These are phyloP conservation scores for Daubentonia madagascariensis DNA, from an alignment of 2,113 vertebrate genomes.

Conservation along the genomic window DNA sequence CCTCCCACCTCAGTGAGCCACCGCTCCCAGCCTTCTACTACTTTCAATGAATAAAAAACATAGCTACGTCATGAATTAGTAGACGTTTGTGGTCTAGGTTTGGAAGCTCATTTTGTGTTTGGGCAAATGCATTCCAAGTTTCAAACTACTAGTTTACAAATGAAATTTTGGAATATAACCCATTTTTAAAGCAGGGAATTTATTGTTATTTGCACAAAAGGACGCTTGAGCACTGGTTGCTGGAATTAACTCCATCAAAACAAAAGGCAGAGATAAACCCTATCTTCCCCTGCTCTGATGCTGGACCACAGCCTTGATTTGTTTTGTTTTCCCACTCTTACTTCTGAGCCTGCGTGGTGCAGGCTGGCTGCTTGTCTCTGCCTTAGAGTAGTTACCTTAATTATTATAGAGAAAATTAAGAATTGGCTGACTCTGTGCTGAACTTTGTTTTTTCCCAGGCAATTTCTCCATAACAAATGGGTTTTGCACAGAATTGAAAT, in stretches of 20 bases:
- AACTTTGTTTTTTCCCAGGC: not conserved
- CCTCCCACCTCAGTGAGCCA: too few species aligned
- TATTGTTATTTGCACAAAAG: not conserved
- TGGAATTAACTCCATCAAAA: not conserved
- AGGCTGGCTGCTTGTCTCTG: not conserved
- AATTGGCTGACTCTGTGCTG: not conserved
- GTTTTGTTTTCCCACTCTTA: not conserved
- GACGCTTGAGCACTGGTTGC: not conserved
- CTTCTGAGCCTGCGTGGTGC: not conserved
- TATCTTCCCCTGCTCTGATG: not conserved
- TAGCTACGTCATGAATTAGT: fast-evolving
- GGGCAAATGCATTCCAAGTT: not conserved
- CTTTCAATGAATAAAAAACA: not conserved
- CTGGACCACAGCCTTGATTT: not conserved
- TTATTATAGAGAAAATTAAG: not conserved
- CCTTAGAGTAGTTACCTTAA: not conserved
- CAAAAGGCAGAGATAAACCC: not conserved
- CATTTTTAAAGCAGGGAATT: not conserved
- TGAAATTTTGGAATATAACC: not conserved
- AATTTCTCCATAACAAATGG: not conserved
- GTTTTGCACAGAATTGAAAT: not conserved
- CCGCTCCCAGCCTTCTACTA: not conserved
- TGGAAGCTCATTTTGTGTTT: not conserved
- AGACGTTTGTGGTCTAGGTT: not conserved
- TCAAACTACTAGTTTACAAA: not conserved